phyloP scores from a whole-genome alignment of 1,140 invertebrate species.

The Phthorimaea operculella region DNA sequence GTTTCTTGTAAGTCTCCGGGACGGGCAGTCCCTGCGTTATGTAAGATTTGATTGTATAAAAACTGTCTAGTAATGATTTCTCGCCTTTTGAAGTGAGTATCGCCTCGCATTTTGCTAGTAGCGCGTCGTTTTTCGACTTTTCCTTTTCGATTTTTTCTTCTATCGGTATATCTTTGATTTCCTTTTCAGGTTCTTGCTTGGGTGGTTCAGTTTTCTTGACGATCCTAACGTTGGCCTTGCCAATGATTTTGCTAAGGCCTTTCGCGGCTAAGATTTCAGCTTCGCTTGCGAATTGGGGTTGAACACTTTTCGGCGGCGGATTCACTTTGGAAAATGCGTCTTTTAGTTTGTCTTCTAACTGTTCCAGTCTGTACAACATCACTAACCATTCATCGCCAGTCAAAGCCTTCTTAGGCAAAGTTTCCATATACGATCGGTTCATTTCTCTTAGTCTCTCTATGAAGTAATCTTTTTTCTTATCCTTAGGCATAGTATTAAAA shows the following conservation, averaged over 20 bases:
- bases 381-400: slow-evolving; percentile 58
- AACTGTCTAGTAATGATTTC: slow-evolving; percentile 48
- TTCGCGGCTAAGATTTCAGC: slow-evolving; percentile 59
- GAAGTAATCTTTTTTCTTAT: slow-evolving; percentile 50
- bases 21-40: slow-evolving; percentile 49
- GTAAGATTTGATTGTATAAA: slow-evolving; percentile 54
- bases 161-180: slow-evolving; percentile 20
- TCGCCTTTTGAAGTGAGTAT: slow-evolving; percentile 50
- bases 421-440: slow-evolving; percentile 52
- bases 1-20: slow-evolving; percentile 50
- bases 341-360: slow-evolving; percentile 49
- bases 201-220: slow-evolving; percentile 37
- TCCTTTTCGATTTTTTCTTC: slow-evolving; percentile 31
- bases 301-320: slow-evolving; percentile 23
- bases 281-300: slow-evolving; percentile 44
- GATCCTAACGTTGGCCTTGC: slow-evolving; percentile 37
- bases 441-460: slow-evolving; percentile 44
- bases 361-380: slow-evolving; percentile 53
- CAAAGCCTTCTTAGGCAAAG: slow-evolving; percentile 45
- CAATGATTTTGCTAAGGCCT: slow-evolving; percentile 60
- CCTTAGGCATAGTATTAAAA: slow-evolving; percentile 30
- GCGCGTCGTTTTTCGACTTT: slow-evolving; percentile 35
- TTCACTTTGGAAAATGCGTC: slow-evolving; percentile 36
- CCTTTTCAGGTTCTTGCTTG: slow-evolving; percentile 36
- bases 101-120: slow-evolving; percentile 51